phyloP scores from a whole-genome alignment of 2,888 invertebrate species.

The Seira musarum region DNA sequence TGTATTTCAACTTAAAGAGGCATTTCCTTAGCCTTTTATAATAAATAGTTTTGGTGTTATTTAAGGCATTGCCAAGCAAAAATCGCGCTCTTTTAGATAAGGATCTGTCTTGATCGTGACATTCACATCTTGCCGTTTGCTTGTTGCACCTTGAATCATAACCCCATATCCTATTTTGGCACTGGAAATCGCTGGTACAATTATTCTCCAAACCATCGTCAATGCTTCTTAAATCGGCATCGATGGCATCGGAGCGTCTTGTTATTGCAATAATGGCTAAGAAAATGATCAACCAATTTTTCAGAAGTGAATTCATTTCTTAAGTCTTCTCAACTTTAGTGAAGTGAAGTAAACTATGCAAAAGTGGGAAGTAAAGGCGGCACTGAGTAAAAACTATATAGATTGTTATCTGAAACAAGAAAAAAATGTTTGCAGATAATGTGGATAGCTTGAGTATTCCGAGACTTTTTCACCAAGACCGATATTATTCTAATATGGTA shows the following conservation, averaged over 20 bases:
- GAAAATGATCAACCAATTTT: neutral
- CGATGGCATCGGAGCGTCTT: neutral
- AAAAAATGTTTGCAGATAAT: too few relatives aligned
- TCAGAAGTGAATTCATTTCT: constrained; percentile 23
- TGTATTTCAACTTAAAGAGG: constrained; percentile 40
- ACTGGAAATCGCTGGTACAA: constrained; percentile 52
- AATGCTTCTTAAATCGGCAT: constrained; percentile 13
- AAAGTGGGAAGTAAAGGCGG: too few relatives aligned
- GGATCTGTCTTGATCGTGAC: too few relatives aligned
- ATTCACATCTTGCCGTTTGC: neutral
- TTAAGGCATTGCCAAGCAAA: neutral
- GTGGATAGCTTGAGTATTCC: too few relatives aligned
- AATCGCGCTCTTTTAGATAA: constrained; percentile 28
- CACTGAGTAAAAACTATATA: too few relatives aligned
- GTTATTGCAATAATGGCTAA: neutral
- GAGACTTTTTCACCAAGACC: too few relatives aligned
- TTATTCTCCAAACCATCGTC: constrained; percentile 12
- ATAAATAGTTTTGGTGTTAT: constrained; percentile 7
- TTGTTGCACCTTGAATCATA: constrained; percentile 34
- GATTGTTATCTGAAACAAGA: too few relatives aligned
- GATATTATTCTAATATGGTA: too few relatives aligned
- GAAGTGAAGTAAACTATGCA: too few relatives aligned
- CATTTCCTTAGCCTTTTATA: constrained; percentile 35
- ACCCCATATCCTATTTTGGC: constrained; percentile 47
- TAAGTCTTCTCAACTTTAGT: neutral